Conservation (phyloP, 2,113 vertebrate species). For the Ploceus nigricollis region DNA sequence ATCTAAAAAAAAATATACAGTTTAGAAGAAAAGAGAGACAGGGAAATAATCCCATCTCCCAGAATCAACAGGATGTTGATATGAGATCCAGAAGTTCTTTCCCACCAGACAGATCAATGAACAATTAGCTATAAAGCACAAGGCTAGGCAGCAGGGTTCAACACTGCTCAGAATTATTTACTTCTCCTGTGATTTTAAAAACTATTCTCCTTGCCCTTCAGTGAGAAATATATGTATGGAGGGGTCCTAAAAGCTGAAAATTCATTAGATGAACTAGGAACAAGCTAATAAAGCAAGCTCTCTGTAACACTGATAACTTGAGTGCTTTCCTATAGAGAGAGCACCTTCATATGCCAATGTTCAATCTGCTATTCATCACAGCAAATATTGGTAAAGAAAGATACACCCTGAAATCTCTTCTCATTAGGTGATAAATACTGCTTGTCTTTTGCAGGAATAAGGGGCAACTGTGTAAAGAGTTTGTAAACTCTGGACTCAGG, state of each 20-base stretch:
- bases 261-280: slow-evolving; percentile 14
- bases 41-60: not conserved
- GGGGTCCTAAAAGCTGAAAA: slow-evolving; percentile 14
- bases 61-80: slow-evolving; percentile 25
- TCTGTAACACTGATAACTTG: not conserved
- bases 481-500: not conserved
- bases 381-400: not conserved
- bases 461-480: not conserved
- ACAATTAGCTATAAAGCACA: slow-evolving; percentile 44
- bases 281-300: slow-evolving; percentile 7
- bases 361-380: not conserved
- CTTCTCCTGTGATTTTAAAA: slow-evolving; percentile 17
- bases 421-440: not conserved
- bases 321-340: not conserved
- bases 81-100: not conserved
- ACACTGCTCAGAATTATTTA: slow-evolving; percentile 29
- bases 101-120: slow-evolving; percentile 37
- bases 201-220: slow-evolving; percentile 14
- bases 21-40: not conserved
- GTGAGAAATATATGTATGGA: not conserved
- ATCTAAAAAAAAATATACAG: slow-evolving; percentile 3
- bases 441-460: not conserved
- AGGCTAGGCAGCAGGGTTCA: slow-evolving; percentile 31
- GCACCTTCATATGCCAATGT: not conserved
- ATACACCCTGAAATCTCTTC: not conserved